Evolutionary conservation across 2,797 vertebrate genomes (phyloP), one percentile per base, ranked within the genome.

Genomic region (Chloroceryle amazona): DNA sequence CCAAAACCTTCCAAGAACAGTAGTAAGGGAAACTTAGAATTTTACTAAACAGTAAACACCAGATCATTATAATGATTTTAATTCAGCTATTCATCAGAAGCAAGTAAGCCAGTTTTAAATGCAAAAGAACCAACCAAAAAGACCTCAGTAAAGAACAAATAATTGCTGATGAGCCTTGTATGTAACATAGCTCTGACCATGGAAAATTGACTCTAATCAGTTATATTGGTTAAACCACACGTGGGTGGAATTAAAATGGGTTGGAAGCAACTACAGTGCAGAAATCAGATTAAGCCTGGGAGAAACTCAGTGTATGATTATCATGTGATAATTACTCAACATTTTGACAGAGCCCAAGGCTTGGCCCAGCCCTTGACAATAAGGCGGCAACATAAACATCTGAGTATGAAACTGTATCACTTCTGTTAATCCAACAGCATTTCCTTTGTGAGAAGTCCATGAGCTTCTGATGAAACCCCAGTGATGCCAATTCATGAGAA

Each of bases 211-310:
- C 73, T 86, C 78, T 95, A 86, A 89, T 90, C 39, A 33, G 55
- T 44, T 80, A 52, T 35, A 81, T 70, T 90, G 70, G 87, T 83
- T 94, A 91, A 93, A 93, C n/a, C 76, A 39, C 67, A 83, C 0
- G 82, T 93, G 93, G 95, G 93, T 86, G 95, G 82, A 91, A 90
- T 86, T 92, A 25, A 81, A 90, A 90, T 92, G 79, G 63, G 88
- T 51, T 82, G 81, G 60, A 42, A 85, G 91, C 63, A 93, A 65
- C 85, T 71, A 78, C 1, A 0, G 60, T 42, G 76, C 76, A 95
- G 93, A 93, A 96, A 97, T 96, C 92, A 96, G 95, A 96, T 96
- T 91, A 94, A 88, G 89, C 87, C 93, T 91, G 81, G 81, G 89
- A 97, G 96, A 97, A 96, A 84, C 41, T 86, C 8, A 78, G 82